Evolutionary conservation across 2,113 vertebrate species (phyloP).

Genomic region (Siphamia tubifer): DNA sequence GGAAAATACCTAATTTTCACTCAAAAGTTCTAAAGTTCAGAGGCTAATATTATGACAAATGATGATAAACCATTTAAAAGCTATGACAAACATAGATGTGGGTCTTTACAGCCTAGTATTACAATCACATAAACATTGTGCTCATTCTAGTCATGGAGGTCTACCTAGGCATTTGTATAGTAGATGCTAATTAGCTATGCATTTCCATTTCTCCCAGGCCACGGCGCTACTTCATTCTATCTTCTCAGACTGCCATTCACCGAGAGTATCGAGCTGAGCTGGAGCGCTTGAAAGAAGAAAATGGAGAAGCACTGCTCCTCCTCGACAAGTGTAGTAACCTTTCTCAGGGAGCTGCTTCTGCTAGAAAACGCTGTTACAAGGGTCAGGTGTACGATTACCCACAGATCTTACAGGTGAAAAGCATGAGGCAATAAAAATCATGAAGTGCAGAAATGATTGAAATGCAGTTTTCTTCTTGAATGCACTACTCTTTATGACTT

Average conservation of each 20-base stretch:
- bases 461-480: too few species aligned
- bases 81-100: too few species aligned
- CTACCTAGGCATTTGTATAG: not conserved
- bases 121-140: not conserved
- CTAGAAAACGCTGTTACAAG: slow-evolving; percentile 88
- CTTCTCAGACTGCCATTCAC: slow-evolving; percentile 90
- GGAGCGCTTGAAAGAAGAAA: slow-evolving; percentile 89
- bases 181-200: not conserved
- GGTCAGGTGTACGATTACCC: slow-evolving; percentile 93
- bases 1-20: too few species aligned
- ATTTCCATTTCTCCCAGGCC: slow-evolving; percentile 71
- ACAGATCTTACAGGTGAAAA: slow-evolving; percentile 91
- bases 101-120: too few species aligned
- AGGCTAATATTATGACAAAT: too few species aligned
- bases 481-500: not conserved
- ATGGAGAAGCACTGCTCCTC: slow-evolving; percentile 87
- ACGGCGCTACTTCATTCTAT: slow-evolving; percentile 90
- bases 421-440: not conserved
- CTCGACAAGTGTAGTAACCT: slow-evolving; percentile 94
- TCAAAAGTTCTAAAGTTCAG: too few species aligned
- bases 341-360: slow-evolving; percentile 82
- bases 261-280: slow-evolving; percentile 89
- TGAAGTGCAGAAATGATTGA: not conserved
- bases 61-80: too few species aligned
- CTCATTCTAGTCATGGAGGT: too few species aligned